A percentile compares a stretch with the other conserved stretches of the same genome.
Evolutionary conservation across 1,140 invertebrate genomes (phyloP).

Genomic region (Melitaea cinxia): DNA sequence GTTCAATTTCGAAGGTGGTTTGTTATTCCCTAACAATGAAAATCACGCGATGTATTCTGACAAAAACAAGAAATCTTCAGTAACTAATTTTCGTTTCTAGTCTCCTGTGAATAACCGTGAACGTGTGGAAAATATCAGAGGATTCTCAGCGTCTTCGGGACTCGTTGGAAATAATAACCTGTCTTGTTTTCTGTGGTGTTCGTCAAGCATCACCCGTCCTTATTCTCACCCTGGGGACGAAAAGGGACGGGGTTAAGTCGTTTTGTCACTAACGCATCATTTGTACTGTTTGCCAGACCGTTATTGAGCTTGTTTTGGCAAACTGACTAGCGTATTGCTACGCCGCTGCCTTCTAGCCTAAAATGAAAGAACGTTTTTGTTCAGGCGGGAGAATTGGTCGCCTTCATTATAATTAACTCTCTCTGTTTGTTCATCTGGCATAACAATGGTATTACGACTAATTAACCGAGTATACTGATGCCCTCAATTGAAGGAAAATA

Average conservation of each 20-base stretch:
- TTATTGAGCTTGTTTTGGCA: slow-evolving; percentile 79
- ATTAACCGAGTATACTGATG: slow-evolving; percentile 72
- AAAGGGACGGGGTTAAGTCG: slow-evolving; percentile 58
- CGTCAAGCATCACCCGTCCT: slow-evolving; percentile 58
- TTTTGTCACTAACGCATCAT: slow-evolving; percentile 77
- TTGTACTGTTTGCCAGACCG: slow-evolving; percentile 76
- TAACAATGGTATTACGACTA: slow-evolving; percentile 75
- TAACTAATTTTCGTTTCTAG: slow-evolving; percentile 79
- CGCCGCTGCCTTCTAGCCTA: slow-evolving; percentile 58
- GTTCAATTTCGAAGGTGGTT: slow-evolving; percentile 77
- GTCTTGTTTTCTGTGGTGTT: slow-evolving; percentile 73
- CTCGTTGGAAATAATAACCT: slow-evolving; percentile 77
- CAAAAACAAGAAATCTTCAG: slow-evolving; percentile 73
- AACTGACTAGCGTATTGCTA: slow-evolving; percentile 67
- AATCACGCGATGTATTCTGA: slow-evolving; percentile 74
- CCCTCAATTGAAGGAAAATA: slow-evolving; percentile 50
- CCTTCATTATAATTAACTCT: slow-evolving; percentile 73
- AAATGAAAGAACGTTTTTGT: slow-evolving; percentile 74
- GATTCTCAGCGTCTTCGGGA: slow-evolving; percentile 60
- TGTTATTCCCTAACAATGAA: slow-evolving; percentile 76
- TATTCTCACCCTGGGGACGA: slow-evolving; percentile 40
- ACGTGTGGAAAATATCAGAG: slow-evolving; percentile 79
- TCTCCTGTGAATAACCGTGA: slow-evolving; percentile 73
- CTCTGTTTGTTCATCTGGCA: slow-evolving; percentile 74
- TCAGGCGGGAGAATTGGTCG: slow-evolving; percentile 65